These are phyloP conservation scores for Calyptommatus sinebrachiatus DNA, from an alignment of 2,113 vertebrate species.

Conservation along the genomic window DNA sequence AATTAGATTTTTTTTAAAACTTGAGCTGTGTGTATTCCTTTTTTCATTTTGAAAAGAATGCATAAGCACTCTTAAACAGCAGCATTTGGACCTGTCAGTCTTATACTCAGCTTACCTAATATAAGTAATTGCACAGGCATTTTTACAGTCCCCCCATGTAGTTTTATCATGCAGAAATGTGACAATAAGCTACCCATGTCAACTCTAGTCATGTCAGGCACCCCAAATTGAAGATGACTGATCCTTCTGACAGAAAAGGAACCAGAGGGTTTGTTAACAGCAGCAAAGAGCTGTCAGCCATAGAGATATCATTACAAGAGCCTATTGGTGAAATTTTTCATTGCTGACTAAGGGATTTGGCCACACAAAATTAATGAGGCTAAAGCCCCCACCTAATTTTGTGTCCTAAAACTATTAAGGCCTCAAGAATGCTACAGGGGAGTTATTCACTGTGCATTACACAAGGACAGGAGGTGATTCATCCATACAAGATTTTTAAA, in stretches of 20 bases:
- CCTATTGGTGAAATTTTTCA: slow-evolving; percentile 19
- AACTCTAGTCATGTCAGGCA: slow-evolving; percentile 15
- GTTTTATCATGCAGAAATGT: slow-evolving; percentile 22
- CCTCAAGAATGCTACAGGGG: neutral
- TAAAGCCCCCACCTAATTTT: slow-evolving; percentile 10
- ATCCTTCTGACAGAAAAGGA: slow-evolving; percentile 38
- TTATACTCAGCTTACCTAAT: neutral
- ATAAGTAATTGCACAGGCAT: slow-evolving; percentile 6
- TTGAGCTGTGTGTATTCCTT: neutral
- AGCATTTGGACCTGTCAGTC: slow-evolving; percentile 7
- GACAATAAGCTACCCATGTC: slow-evolving; percentile 22
- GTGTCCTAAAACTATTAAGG: slow-evolving; percentile 8
- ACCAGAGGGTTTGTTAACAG: slow-evolving; percentile 29
- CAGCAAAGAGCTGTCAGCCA: slow-evolving; percentile 38
- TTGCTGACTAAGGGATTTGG: slow-evolving; percentile 22
- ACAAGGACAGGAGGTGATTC: neutral
- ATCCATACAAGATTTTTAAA: neutral
- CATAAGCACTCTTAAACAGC: neutral
- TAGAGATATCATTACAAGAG: neutral
- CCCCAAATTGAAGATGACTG: slow-evolving; percentile 34
- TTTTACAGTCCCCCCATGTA: neutral
- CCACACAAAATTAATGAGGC: neutral
- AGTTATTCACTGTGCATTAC: neutral
- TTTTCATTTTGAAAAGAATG: slow-evolving; percentile 15
- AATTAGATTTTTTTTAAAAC: neutral